Percentiles rank a stretch among this genome's conserved stretches.
These are phyloP conservation scores for Callipepla squamata DNA, from an alignment of 2,113 vertebrate genomes.

Conservation along the genomic window DNA sequence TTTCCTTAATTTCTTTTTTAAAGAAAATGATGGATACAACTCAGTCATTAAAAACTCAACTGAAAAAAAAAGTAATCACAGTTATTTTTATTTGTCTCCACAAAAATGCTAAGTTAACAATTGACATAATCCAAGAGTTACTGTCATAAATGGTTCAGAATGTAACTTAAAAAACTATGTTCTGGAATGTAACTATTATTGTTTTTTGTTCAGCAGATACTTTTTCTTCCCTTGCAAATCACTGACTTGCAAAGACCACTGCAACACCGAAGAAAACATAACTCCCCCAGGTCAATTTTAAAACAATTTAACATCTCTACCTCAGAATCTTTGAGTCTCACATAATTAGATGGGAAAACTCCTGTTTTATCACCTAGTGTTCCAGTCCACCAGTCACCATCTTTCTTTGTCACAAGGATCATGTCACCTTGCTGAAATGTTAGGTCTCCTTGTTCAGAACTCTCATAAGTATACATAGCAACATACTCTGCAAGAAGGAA, in stretches of 20 bases:
- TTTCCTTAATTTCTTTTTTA: background rate
- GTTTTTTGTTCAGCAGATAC: background rate
- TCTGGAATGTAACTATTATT: background rate
- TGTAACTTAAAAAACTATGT: background rate
- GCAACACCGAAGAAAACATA: background rate
- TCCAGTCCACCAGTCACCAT: slow-evolving; percentile 99
- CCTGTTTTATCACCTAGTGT: slow-evolving; percentile 90
- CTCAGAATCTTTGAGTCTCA: slow-evolving; percentile 95
- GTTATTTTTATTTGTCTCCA: background rate
- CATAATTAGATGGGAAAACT: slow-evolving; percentile 98
- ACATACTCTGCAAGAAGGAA: slow-evolving; percentile 87
- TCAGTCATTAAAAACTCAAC: background rate
- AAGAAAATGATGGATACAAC: background rate
- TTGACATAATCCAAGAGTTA: background rate
- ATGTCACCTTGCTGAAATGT: slow-evolving; percentile 98
- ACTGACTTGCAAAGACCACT: background rate
- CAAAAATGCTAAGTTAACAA: background rate
- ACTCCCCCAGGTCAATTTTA: background rate
- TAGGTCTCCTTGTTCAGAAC: slow-evolving; percentile 96
- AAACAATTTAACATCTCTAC: slow-evolving; percentile 75
- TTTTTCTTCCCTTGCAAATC: background rate
- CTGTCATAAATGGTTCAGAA: background rate
- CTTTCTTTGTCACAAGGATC: slow-evolving; percentile 95
- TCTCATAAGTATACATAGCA: slow-evolving; percentile 99
- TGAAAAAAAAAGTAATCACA: background rate